Evolutionary conservation across 1,140 invertebrate genomes (phyloP), one percentile per base, ranked within the genome.

Genomic region (Choristoneura fumiferana): DNA sequence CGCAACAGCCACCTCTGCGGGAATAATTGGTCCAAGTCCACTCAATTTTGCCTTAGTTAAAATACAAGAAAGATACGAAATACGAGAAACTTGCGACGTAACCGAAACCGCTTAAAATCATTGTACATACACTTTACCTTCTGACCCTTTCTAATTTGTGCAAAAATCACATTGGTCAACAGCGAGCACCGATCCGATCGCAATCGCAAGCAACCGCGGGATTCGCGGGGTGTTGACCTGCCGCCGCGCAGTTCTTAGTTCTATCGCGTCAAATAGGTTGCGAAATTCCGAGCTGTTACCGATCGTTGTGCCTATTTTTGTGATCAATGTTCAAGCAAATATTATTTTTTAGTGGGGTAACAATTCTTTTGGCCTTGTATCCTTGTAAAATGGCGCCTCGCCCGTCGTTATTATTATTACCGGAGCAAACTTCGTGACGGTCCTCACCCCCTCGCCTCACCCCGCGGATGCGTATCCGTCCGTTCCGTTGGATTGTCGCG

Each of bases 341-440:
- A 63, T 68, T 49, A 22, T 70, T 64, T 74, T 76, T 69, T 67
- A 80, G 69, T 75, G 67, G 65, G 78, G 75, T 71, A 80, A 84
- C 74, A 84, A 81, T 81, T 67, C 76, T 84, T 78, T 74, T 75
- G 79, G 79, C 84, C 84, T 87, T 87, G 82, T 84, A 87, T 87
- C 85, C 85, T 88, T 88, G 82, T 87, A 87, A 87, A 88, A 87
- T 88, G 85, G 85, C 85, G 85, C 84, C 82, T 84, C 80, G 76
- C 78, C 80, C 73, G 81, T 78, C 78, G 71, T 78, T 86, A 85
- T 87, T 85, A 85, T 84, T 88, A 88, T 83, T 86, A 84, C 82
- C 82, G 84, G 73, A 87, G 84, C 82, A 78, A 89, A 87, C 84
- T 89, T 89, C 86, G 84, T 87, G 86, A 87, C 82, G 85, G 79